These are phyloP conservation scores for Calephelis virginiensis DNA, from an alignment of 1,140 invertebrate genomes.

Conservation along the genomic window DNA sequence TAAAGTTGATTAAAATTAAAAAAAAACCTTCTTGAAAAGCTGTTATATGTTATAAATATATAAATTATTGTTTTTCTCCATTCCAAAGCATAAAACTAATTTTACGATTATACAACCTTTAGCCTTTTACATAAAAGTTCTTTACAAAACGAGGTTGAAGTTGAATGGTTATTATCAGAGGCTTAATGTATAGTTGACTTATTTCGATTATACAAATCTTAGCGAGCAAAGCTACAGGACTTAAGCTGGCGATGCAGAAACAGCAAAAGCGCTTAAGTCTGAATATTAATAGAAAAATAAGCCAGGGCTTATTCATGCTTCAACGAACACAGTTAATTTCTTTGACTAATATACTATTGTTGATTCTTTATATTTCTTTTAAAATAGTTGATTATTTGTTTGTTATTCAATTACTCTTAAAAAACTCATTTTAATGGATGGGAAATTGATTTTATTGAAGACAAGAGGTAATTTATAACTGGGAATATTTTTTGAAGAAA, in stretches of 20 bases:
- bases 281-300: conserved; percentile 8
- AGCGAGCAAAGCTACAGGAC: neutral
- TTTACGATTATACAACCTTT: too few relatives aligned
- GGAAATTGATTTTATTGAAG: too few relatives aligned
- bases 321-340: conserved; percentile 1
- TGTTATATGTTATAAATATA: too few relatives aligned
- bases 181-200: neutral
- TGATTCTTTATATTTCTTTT: neutral
- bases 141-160: neutral
- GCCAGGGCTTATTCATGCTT: neutral
- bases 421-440: too few relatives aligned
- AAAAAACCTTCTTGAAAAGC: too few relatives aligned
- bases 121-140: neutral
- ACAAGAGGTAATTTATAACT: too few relatives aligned
- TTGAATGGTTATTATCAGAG: conserved; percentile 2
- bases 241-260: neutral
- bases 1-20: too few relatives aligned
- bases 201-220: conserved; percentile 13
- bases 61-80: too few relatives aligned
- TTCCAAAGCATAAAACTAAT: too few relatives aligned
- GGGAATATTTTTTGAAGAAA: too few relatives aligned
- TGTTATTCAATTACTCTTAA: neutral
- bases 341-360: neutral
- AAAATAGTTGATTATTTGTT: neutral
- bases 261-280: conserved; percentile 1